Evolutionary conservation across 2,888 invertebrate genomes (phyloP).

Genomic region (Latrodectus elegans): DNA sequence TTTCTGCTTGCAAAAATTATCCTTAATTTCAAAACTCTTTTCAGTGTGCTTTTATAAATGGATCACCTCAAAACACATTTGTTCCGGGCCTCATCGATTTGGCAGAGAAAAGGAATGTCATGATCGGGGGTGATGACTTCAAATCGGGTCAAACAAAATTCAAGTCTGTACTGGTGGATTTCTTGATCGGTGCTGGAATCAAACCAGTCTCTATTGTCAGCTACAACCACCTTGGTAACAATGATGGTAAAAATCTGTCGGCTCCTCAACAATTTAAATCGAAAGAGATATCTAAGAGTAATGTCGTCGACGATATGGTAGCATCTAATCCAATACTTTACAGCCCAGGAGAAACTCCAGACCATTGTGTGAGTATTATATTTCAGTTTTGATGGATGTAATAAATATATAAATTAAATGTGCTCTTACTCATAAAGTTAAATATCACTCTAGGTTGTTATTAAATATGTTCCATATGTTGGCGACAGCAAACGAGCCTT

Average conservation of each 20-base stretch:
- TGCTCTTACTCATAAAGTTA: too few species aligned
- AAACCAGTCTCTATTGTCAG: slow-evolving; percentile 97
- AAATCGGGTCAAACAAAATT: slow-evolving; percentile 98
- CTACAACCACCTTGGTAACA: slow-evolving; percentile 98
- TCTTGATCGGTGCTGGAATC: slow-evolving; percentile 92
- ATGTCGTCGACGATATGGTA: slow-evolving; percentile 97
- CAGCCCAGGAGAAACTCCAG: slow-evolving; percentile 87
- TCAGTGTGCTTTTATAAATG: slow-evolving; percentile 93
- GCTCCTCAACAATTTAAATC: slow-evolving; percentile 91
- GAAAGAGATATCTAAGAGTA: slow-evolving; percentile 95
- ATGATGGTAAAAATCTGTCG: slow-evolving; percentile 95
- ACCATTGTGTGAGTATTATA: slow-evolving; percentile 84
- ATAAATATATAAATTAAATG: too few species aligned
- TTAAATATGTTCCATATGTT: slow-evolving; percentile 97
- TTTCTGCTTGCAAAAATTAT: too few species aligned
- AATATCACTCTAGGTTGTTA: slow-evolving; percentile 79
- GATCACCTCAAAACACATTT: slow-evolving; percentile 97
- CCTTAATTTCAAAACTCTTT: slow-evolving; percentile 63
- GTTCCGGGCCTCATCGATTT: slow-evolving; percentile 89
- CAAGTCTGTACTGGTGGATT: slow-evolving; percentile 96
- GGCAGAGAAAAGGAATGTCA: slow-evolving; percentile 84
- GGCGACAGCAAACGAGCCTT: slow-evolving; percentile 98
- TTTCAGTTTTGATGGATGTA: background rate
- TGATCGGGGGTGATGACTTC: slow-evolving; percentile 96
- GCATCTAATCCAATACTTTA: slow-evolving; percentile 89